Base-by-base conservation (phyloP, 1,140 invertebrate genomes). In the Venturia canescens region DNA sequence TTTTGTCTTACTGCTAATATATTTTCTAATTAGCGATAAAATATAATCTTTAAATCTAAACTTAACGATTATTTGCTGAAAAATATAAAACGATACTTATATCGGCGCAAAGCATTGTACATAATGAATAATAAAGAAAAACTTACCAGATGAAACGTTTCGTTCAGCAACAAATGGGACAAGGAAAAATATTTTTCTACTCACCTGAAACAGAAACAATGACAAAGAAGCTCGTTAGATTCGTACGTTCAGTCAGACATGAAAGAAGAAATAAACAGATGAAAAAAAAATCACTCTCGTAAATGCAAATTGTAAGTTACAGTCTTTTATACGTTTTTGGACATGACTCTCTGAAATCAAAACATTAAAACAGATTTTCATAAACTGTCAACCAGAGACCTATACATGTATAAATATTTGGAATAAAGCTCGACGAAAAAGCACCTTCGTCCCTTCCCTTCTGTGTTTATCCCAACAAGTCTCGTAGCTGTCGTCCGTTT, bases 121-220 rank as follows among this genome's bases (percentile, higher is more conserved):
- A 85, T 83, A 83, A 83, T 83, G 69, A 66, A 27, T 23, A 66
- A 66, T 66, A 26, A 76, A 75, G 81, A 85, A 75, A 82, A 85
- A 89, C 88, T 90, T 84, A 90, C 89, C 89, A 86, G 84, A 83
- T 71, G 67, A 76, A 83, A 79, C 80, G 83, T n/a, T 84, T 84
- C 83, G 85, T 60, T 82, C 67, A 78, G 67, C 60, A 80, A 80
- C 53, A 71, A 38, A 27, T 77, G 44, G 67, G 34, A 66, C 78
- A 80, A 77, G 82, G 48, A 71, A 72, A 78, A 74, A 82, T 81
- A 83, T 63, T 81, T 85, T 78, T 80, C 83, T 90, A 90, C 89
- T 90, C 87, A 90, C 89, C 89, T 90, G 83, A 13, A 90, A 90
- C 86, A 87, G 4, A 86, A 90, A 89, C 84, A 87, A 4, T 84